These are phyloP conservation scores for Vannuccia rotundouncinata DNA, from an alignment of 2,888 invertebrate genomes.

Conservation along the genomic window DNA sequence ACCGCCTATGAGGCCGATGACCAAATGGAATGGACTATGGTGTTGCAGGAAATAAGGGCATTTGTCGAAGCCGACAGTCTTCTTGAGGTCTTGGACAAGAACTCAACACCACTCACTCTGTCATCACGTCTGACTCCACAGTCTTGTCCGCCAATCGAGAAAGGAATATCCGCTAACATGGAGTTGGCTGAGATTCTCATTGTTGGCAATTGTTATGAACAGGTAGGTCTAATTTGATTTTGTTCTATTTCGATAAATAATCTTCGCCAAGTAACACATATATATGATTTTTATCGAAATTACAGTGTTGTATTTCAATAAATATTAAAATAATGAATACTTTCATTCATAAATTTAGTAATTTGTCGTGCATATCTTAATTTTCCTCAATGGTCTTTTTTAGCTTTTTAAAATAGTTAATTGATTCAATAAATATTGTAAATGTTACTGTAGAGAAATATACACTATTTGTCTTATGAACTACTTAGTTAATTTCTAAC, in stretches of 20 bases:
- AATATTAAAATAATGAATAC: too few relatives aligned
- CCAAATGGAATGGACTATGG: conserved; percentile 86
- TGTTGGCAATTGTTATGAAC: conserved; percentile 83
- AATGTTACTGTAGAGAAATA: neutral
- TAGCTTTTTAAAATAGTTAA: too few relatives aligned
- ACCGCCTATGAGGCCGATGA: conserved; percentile 93
- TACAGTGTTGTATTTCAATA: too few relatives aligned
- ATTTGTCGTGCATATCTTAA: too few relatives aligned
- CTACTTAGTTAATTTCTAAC: neutral
- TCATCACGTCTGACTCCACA: conserved; percentile 78
- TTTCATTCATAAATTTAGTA: too few relatives aligned
- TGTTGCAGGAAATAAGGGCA: conserved; percentile 84
- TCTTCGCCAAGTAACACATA: too few relatives aligned
- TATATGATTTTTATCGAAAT: too few relatives aligned
- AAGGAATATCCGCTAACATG: conserved; percentile 75
- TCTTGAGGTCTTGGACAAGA: conserved; percentile 77
- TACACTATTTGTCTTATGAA: neutral
- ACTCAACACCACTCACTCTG: conserved; percentile 72
- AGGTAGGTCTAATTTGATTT: conserved; percentile 58
- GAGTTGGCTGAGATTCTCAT: conserved; percentile 85
- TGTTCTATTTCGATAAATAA: neutral
- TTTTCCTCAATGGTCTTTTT: too few relatives aligned
- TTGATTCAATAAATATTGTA: too few relatives aligned
- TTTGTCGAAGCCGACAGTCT: conserved; percentile 84
- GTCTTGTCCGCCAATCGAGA: conserved; percentile 78